Percentiles rank a stretch among this genome's conserved stretches.
phyloP scores from a whole-genome alignment of 2,888 invertebrate species.

The Tetranychus truncatus region DNA sequence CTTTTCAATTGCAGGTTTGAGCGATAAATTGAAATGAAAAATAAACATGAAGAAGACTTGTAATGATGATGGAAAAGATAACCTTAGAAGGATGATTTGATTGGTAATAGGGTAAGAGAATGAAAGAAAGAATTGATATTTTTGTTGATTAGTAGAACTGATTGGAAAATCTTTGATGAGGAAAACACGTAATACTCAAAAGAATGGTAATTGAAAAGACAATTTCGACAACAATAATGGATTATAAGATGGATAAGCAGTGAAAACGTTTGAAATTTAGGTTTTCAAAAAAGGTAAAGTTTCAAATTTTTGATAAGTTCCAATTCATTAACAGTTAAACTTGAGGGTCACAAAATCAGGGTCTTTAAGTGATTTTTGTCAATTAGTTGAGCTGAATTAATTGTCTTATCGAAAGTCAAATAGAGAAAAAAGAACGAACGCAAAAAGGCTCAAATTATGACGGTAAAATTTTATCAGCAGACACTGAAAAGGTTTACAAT shows the following conservation, averaged over 20 bases:
- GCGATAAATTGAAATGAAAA: background rate
- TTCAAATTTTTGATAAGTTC: too few species aligned
- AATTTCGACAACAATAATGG: background rate
- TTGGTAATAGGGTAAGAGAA: background rate
- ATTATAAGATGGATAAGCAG: background rate
- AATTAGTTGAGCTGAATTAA: too few species aligned
- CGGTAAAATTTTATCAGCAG: too few species aligned
- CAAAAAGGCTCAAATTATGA: too few species aligned
- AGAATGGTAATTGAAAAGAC: background rate
- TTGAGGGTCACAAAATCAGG: too few species aligned
- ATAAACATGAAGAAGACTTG: background rate
- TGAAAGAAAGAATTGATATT: background rate
- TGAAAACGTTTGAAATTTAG: background rate
- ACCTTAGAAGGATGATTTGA: background rate
- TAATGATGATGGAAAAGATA: background rate
- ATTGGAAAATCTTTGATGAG: constrained; percentile 1
- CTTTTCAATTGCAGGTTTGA: background rate
- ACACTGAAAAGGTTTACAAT: too few species aligned
- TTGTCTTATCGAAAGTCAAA: too few species aligned
- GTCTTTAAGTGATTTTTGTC: too few species aligned
- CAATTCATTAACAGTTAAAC: too few species aligned
- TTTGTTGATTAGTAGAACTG: background rate
- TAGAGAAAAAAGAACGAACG: too few species aligned
- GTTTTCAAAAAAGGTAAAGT: too few species aligned
- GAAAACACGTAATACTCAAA: background rate